Evolutionary conservation across 2,797 vertebrate genomes (phyloP).

Genomic region (Numenius phaeopus): DNA sequence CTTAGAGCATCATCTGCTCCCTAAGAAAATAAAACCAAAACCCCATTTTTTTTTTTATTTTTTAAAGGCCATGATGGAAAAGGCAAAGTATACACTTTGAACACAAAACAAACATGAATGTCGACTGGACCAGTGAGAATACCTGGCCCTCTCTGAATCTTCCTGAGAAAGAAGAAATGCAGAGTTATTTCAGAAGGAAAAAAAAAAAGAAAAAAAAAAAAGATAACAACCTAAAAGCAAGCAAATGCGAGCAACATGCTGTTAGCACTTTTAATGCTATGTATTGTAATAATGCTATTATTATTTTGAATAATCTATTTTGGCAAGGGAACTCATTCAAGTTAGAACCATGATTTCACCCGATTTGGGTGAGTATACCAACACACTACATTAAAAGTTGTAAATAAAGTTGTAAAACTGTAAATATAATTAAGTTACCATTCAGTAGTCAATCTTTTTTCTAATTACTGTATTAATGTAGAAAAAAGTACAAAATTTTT

Average conservation of each 20-base stretch:
- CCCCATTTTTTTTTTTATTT: background rate
- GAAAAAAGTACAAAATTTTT: background rate
- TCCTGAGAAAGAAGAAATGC: constrained; percentile 86
- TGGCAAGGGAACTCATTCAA: background rate
- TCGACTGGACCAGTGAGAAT: constrained; percentile 85
- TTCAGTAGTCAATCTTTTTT: background rate
- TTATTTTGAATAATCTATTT: background rate
- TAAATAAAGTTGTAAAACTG: background rate
- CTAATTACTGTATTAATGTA: background rate
- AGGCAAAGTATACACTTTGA: constrained; percentile 14
- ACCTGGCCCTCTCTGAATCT: constrained; percentile 92
- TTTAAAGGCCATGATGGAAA: constrained; percentile 7
- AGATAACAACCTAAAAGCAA: background rate
- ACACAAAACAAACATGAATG: constrained; percentile 91
- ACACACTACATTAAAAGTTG: background rate
- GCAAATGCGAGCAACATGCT: background rate
- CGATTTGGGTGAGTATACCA: background rate
- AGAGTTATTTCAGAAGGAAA: constrained; percentile 27
- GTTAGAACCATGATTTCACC: background rate
- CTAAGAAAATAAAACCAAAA: constrained; percentile 73
- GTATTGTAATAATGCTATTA: no score
- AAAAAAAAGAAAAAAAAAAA: no score
- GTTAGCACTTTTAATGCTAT: background rate
- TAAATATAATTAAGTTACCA: background rate
- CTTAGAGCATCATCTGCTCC: constrained; percentile 82